Base-by-base conservation (phyloP, 2,113 vertebrate species). In the Ascaphus truei region DNA sequence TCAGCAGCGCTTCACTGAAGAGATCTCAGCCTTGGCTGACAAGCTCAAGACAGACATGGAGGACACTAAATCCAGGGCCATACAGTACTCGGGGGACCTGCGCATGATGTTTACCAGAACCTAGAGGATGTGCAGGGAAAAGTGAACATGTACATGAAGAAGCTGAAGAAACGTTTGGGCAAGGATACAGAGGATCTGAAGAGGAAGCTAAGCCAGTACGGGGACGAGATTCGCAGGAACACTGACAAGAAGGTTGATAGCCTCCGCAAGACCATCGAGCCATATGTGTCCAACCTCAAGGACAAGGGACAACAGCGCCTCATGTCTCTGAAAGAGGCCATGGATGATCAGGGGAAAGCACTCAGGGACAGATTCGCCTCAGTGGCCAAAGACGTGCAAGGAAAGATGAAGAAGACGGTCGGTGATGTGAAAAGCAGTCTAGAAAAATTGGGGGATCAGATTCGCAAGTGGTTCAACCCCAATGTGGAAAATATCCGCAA, bases 151-250 rank as follows among this genome's bases (percentile, higher is more conserved):
- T 91, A 89, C 78, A 72, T 79, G 41, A 78, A 77, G 78, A 93
- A 93, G 79, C 83, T 93, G 76, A 90, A 72, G 83, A 93, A 93
- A 13, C 86, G 91, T 4, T 80, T 93, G 71, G 56, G 20, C 79
- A 91, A 90, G 73, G 92, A 93, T 71, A 72, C 79, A 0, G 83
- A 89, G 36, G 83, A 88, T 71, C 89, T 93, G 56, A 81, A 73
- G 61, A 81, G 85, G 52, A 85, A 85, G 1, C 71, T 89, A 12
- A 1, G 78, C 11, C 82, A 80, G 48, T 93, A 92, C 69, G 1
- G 89, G 18, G 51, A 67, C 1, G 88, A 91, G 72, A 4, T 92
- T 30, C 84, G 83, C 30, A 86, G 85, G 64, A 86, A 84, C 22
- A 43, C 83, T 2, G 12, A 73, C 25, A 85, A 90, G 52, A 92